Evolutionary conservation across 2,888 invertebrate genomes (phyloP).

Genomic region (Plagodis dolabraria): DNA sequence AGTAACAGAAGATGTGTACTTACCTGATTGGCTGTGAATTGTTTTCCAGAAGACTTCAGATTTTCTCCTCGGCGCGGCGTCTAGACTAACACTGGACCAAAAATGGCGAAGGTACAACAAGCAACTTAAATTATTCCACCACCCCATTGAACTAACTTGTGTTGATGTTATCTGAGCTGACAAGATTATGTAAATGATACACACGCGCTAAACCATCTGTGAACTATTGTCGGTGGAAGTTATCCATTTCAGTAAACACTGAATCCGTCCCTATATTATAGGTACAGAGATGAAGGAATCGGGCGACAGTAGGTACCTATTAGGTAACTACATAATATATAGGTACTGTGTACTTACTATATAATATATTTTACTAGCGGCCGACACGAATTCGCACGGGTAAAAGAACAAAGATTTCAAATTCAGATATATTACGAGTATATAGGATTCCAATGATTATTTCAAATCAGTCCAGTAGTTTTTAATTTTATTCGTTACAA

Average conservation of each 20-base stretch:
- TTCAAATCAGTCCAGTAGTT: too few species aligned
- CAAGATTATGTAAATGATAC: slow-evolving; percentile 29
- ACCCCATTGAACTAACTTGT: slow-evolving; percentile 5
- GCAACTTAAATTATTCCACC: slow-evolving; percentile 7
- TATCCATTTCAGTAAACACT: slow-evolving; percentile 24
- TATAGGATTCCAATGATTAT: too few species aligned
- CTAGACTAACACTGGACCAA: slow-evolving; percentile 19
- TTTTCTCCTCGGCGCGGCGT: slow-evolving; percentile 8
- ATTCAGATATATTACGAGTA: too few species aligned
- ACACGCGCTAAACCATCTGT: slow-evolving; percentile 30
- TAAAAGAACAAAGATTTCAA: too few species aligned
- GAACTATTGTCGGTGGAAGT: slow-evolving; percentile 31
- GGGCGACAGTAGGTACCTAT: neutral
- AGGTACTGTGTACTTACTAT: too few species aligned
- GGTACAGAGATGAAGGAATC: neutral
- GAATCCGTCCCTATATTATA: slow-evolving; percentile 1
- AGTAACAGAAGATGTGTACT: neutral
- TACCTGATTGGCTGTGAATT: neutral
- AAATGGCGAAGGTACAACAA: neutral
- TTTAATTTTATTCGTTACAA: too few species aligned
- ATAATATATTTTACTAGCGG: too few species aligned
- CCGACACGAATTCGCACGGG: too few species aligned
- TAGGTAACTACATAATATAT: too few species aligned
- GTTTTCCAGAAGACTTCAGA: slow-evolving; percentile 1
- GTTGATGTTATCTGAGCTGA: slow-evolving; percentile 4